Conservation (phyloP, 2,888 invertebrate genomes). For the Glaucopsyche alexis region DNA sequence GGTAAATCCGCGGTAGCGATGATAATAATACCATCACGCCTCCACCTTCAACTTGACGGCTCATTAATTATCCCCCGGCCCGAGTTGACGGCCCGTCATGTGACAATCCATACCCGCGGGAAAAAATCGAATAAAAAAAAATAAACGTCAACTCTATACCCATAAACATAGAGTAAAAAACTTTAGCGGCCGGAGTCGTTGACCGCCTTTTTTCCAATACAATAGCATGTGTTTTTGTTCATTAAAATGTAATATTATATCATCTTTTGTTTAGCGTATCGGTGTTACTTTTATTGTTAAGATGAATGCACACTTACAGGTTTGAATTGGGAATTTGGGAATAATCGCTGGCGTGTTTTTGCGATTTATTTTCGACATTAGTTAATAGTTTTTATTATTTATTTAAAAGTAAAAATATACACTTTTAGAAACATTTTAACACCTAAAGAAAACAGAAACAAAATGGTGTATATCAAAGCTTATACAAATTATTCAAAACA, state of each 20-base stretch:
- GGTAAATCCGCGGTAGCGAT: background rate
- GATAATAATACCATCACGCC: constrained; percentile 30
- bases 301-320: background rate
- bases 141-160: constrained; percentile 32
- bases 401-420: too few species aligned
- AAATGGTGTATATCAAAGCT: too few species aligned
- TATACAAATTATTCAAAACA: background rate
- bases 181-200: background rate
- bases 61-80: constrained; percentile 64
- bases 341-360: too few species aligned
- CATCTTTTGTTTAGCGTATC: constrained; percentile 22
- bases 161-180: background rate
- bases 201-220: constrained; percentile 30
- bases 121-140: constrained; percentile 33
- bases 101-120: constrained; percentile 45
- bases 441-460: too few species aligned
- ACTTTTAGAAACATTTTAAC: too few species aligned
- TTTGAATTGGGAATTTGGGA: background rate
- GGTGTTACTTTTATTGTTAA: constrained; percentile 18
- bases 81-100: constrained; percentile 52
- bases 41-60: constrained; percentile 42
- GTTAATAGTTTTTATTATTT: too few species aligned
- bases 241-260: constrained; percentile 37
- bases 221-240: constrained; percentile 36
- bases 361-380: too few species aligned